phyloP scores from a whole-genome alignment of 2,888 invertebrate species.

The Lissocephala sabroskyi region DNA sequence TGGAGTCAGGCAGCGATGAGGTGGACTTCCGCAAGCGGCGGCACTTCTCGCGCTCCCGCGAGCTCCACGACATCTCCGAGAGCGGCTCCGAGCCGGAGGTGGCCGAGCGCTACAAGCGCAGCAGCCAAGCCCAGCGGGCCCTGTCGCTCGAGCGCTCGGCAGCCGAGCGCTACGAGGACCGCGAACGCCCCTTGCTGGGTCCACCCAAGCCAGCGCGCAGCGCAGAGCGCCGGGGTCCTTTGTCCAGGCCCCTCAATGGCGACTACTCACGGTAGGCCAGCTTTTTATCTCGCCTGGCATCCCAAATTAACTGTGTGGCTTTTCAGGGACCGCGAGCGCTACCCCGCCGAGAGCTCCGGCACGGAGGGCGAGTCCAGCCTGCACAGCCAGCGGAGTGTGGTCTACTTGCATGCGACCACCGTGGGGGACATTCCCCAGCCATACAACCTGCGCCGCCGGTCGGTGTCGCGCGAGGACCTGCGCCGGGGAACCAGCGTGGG shows the following conservation, averaged over 20 bases:
- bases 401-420: conserved; percentile 89
- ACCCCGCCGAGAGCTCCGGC: conserved; percentile 74
- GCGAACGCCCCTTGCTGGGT: conserved; percentile 53
- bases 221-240: conserved; percentile 56
- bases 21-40: conserved; percentile 68
- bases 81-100: conserved; percentile 72
- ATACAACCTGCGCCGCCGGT: conserved; percentile 77
- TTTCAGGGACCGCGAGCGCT: conserved; percentile 67
- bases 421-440: conserved; percentile 90
- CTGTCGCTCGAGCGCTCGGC: conserved; percentile 48
- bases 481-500: conserved; percentile 75
- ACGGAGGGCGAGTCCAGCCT: conserved; percentile 85
- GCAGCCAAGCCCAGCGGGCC: conserved; percentile 40
- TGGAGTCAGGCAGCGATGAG: conserved; percentile 69
- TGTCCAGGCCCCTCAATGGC: conserved; percentile 17
- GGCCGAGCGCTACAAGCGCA: conserved; percentile 54
- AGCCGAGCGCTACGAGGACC: too few relatives aligned
- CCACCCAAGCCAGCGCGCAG: conserved; percentile 72
- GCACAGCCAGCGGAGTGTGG: conserved; percentile 87
- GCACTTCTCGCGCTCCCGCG: conserved; percentile 73
- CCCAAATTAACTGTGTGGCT: neutral
- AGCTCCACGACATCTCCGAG: conserved; percentile 72
- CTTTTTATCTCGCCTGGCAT: neutral
- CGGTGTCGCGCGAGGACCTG: conserved; percentile 83
- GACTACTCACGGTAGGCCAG: conserved; percentile 35